A percentile compares a stretch with the other conserved stretches of the same genome.
phyloP scores from a whole-genome alignment of 2,113 vertebrate species.

The Sapayoa aenigma region DNA sequence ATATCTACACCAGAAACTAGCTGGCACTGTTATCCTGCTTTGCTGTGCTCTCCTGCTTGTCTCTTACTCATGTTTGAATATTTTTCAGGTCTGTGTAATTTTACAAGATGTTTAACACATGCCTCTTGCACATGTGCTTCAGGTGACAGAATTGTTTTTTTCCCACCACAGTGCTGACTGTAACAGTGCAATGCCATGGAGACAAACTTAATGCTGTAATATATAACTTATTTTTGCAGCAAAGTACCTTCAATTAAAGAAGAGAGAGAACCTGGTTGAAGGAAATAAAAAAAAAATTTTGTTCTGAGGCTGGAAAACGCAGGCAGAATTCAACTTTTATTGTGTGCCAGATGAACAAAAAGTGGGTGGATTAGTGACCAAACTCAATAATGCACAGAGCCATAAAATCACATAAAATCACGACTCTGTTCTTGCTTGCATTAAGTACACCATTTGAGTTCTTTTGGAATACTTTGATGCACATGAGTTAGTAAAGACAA shows the following conservation, averaged over 20 bases:
- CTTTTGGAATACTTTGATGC: not conserved
- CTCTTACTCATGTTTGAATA: not conserved
- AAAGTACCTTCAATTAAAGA: not conserved
- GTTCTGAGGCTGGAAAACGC: not conserved
- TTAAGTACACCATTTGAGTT: not conserved
- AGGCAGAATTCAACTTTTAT: not conserved
- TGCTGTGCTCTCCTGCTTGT: not conserved
- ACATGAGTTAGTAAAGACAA: conserved; percentile 6
- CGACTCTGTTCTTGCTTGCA: not conserved
- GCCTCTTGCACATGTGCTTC: not conserved
- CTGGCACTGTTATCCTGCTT: not conserved
- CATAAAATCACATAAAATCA: not conserved
- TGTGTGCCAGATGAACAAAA: not conserved
- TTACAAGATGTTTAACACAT: not conserved
- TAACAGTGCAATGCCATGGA: not conserved
- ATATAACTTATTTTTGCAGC: not conserved
- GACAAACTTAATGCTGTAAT: not conserved
- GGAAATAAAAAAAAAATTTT: not conserved
- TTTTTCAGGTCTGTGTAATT: not conserved
- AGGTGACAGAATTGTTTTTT: not conserved
- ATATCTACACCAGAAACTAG: not conserved
- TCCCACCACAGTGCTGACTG: not conserved
- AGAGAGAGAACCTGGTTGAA: not conserved
- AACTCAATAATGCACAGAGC: not conserved
- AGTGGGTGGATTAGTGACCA: not conserved